Evolutionary conservation across 1,140 invertebrate genomes (phyloP), one percentile per base, ranked within the genome.

Genomic region (Drosophila dunni): DNA sequence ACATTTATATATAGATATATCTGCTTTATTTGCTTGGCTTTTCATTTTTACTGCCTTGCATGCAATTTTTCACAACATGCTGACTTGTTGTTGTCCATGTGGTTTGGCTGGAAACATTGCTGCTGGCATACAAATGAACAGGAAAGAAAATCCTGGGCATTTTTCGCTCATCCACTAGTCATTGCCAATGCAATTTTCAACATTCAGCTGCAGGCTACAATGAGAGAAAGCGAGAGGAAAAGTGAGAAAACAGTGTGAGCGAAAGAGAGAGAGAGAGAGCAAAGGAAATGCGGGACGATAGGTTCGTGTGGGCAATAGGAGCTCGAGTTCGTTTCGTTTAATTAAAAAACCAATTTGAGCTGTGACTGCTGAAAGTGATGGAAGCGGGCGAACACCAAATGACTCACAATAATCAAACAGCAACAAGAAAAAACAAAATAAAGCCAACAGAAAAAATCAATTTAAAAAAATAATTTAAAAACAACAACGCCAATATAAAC

Each of bases 311-410:
- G 53, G 45, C 11, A n/a, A 50, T 34, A 65, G 71, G 58, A 62
- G 72, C 60, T 73, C 42, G 40, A 67, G 44, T 48, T 60, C 56
- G 48, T 68, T 74, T 70, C 65, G 76, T 81, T 86, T 86, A 86
- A 86, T 86, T 86, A 86, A 86, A 86, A 86, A 83, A 82, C 68
- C 83, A 83, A 88, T 86, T 83, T 83, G 45, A 70, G 64, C 73
- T 62, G 61, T 51, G 58, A 65, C 40, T 70, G 74, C 40, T 70
- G 74, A 66, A 80, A 74, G 48, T 84, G 83, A 79, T 81, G 73
- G 78, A 44, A 74, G 54, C 63, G 46, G 78, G 45, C 67, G 51
- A 58, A 34, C 50, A 34, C 45, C 60, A 75, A 76, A 61, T 53
- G 46, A 57, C 24, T 58, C 46, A 61, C 62, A 57, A 64, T 61